Evolutionary conservation across 2,888 invertebrate species (phyloP), one percentile per base, ranked within the genome.

Genomic region (Philereme transversata): DNA sequence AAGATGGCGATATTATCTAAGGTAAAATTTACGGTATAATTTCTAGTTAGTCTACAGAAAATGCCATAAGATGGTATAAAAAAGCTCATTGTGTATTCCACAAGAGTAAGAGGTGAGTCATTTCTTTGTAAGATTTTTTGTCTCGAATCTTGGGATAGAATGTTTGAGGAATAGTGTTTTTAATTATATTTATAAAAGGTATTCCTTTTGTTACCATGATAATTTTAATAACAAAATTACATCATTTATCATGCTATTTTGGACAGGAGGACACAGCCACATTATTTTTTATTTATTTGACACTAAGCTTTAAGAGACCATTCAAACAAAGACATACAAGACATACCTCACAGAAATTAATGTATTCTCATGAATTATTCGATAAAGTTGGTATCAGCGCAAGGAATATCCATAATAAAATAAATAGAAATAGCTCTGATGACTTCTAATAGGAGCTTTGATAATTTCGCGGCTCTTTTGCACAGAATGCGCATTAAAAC

Each of bases 1-100:
- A 81, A 67, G 75, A 58, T 61, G 60, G 60, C 54, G 73, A 75
- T 73, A 72, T 62, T 70, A 78, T 78, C 75, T 59, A 51, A 73
- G 68, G 70, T 72, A 72, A 64, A 68, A 72, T 73, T 74, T 73
- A 76, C 61, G 71, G 67, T 63, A 68, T 60, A 64, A 63, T 43
- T 71, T 76, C 70, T 71, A 60, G 69, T 63, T 63, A 62, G 49
- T 56, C 44, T 47, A 57, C 59, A 62, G 50, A 59, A 62, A 61
- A 48, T 52, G 10, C 57, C 48, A 61, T 62, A 47, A 53, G 49
- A 58, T 58, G 47, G 54, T 40, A 50, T 38, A 53, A 59, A 64
- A 64, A 48, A 8, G 8, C 57, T 64, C 67, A 67, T 69, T 68
- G 60, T 66, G 64, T 68, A 70, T 70, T 66, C 68, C 33, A 57